Conservation (phyloP, 2,797 vertebrate genomes). For the Myoxocephalus aenaeus region DNA sequence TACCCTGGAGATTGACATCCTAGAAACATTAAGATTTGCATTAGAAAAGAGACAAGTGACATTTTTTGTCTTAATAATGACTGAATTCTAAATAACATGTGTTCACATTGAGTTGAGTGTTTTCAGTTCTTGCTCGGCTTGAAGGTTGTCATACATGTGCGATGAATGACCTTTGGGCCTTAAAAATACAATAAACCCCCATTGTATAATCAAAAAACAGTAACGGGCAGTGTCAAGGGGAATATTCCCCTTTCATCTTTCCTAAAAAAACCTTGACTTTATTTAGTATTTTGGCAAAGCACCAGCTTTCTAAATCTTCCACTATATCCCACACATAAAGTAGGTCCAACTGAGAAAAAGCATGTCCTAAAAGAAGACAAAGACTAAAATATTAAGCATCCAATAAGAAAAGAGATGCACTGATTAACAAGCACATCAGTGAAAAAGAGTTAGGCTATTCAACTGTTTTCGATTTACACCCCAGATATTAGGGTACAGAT, state of each 20-base stretch:
- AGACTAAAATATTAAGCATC: constrained; percentile 2
- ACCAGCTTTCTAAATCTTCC: constrained; percentile 1
- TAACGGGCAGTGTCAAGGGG: not conserved
- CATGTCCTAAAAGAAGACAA: not conserved
- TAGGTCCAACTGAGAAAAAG: constrained; percentile 4
- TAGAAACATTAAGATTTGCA: not conserved
- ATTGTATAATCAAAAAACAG: constrained; percentile 11
- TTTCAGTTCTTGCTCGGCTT: constrained; percentile 29
- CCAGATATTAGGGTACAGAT: not conserved
- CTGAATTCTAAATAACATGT: not conserved
- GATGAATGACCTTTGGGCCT: constrained; percentile 31
- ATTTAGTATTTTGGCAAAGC: constrained; percentile 1
- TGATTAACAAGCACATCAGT: not conserved
- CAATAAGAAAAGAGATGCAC: not conserved
- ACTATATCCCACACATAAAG: constrained; percentile 5
- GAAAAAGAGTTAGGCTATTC: not conserved
- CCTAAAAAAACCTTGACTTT: not conserved
- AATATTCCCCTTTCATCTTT: constrained; percentile 8
- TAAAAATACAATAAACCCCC: constrained; percentile 22
- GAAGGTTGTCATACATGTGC: constrained; percentile 29
- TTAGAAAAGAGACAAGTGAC: not conserved
- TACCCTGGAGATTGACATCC: not conserved
- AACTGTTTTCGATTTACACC: not conserved
- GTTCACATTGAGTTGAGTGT: not conserved
- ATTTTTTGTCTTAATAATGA: not conserved